phyloP scores from a whole-genome alignment of 2,113 vertebrate genomes.

The Oreochromis tanganicae region DNA sequence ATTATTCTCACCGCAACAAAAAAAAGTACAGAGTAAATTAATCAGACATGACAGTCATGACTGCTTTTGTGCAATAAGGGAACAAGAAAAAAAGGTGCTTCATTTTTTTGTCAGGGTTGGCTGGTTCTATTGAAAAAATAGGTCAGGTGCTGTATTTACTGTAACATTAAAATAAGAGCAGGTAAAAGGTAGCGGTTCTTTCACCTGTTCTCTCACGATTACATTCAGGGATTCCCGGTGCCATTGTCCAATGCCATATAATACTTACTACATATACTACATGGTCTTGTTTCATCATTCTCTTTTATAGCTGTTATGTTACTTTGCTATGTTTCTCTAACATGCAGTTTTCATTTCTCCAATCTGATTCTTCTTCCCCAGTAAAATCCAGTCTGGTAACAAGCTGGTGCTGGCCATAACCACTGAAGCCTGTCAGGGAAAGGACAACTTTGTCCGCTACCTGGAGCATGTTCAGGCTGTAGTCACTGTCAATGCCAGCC shows the following conservation, averaged over 20 bases:
- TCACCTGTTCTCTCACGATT: not conserved
- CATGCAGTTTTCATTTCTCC: not conserved
- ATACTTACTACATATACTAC: not conserved
- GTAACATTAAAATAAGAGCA: not conserved
- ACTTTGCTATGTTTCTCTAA: not conserved
- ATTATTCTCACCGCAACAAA: not conserved
- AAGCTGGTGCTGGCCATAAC: constrained; percentile 84
- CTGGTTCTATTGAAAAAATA: constrained; percentile 1
- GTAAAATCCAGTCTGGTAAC: constrained; percentile 85
- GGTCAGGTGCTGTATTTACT: constrained; percentile 16
- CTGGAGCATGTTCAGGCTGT: constrained; percentile 97
- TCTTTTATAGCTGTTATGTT: not conserved
- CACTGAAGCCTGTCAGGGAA: constrained; percentile 88
- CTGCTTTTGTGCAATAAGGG: not conserved
- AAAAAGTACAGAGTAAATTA: not conserved
- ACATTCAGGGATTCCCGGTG: not conserved
- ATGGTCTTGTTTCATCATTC: not conserved
- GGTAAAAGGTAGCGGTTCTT: not conserved
- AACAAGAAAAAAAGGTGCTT: not conserved
- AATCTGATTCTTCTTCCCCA: constrained; percentile 46
- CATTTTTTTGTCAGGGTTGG: not conserved
- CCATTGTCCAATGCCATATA: not conserved
- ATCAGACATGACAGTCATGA: not conserved
- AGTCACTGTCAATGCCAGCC: constrained; percentile 88
- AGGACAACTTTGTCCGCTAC: constrained; percentile 97